phyloP scores from a whole-genome alignment of 1,140 invertebrate genomes.

The Drosophila repleta region DNA sequence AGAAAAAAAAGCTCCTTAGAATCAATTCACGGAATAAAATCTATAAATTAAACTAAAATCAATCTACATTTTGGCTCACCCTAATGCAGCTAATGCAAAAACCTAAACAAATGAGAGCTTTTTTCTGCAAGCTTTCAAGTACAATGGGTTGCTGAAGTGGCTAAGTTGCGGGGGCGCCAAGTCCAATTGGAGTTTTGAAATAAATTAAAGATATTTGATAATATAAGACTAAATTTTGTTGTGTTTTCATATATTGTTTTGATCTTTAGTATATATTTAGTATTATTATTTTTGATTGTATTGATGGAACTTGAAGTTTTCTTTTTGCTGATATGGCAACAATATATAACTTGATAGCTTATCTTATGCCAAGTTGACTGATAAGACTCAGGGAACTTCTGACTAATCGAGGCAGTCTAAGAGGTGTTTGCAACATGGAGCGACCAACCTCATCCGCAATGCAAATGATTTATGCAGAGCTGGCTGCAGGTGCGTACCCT shows the following conservation, averaged over 20 bases:
- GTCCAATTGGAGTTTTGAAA: neutral
- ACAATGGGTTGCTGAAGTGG: neutral
- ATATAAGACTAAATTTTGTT: neutral
- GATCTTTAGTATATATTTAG: neutral
- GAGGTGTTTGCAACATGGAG: conserved; percentile 44
- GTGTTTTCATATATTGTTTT: neutral
- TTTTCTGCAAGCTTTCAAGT: neutral
- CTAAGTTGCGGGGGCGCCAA: neutral
- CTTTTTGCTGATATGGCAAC: conserved; percentile 10
- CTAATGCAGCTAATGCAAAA: neutral
- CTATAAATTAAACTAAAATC: neutral
- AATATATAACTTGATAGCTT: conserved; percentile 51
- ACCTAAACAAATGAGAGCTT: conserved; percentile 6
- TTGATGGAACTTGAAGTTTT: neutral
- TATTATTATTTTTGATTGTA: too few species aligned
- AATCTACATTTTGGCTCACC: neutral
- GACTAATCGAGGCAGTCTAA: conserved; percentile 21
- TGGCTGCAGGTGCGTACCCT: conserved; percentile 62
- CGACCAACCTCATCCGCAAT: conserved; percentile 51
- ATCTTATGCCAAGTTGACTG: conserved; percentile 30
- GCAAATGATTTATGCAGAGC: conserved; percentile 64
- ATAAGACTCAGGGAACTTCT: conserved; percentile 22
- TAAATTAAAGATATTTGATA: too few species aligned
- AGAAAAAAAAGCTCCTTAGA: too few species aligned
- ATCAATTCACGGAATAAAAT: too few species aligned